Evolutionary conservation across 1,140 invertebrate genomes (phyloP), one percentile per base, ranked within the genome.

Genomic region (Globodera rostochiensis): DNA sequence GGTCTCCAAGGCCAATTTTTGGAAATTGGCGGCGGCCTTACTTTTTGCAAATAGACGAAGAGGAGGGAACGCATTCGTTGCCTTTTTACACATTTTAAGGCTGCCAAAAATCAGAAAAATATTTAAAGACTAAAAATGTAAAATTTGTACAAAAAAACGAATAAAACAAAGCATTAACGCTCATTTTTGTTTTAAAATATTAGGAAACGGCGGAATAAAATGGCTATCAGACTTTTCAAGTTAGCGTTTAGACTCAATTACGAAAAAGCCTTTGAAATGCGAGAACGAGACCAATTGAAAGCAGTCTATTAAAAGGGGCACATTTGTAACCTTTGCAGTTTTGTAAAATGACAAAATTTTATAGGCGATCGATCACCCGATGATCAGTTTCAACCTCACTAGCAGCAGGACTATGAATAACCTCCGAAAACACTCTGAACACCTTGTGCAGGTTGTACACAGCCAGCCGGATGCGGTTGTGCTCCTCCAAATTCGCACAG

Each of bases 381-480:
- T 1, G 36, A 36, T 36, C 36, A 36, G 36, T 36, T 36, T 36
- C 36, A 36, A 36, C 36, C 36, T 36, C 36, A 36, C 2, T 3
- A 3, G 36, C 36, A 36, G 2, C 50, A 53, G 50, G 11, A 53
- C 50, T 13, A 53, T 69, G 19, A 8, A 1, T 5, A 7, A 69
- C n/a, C n/a, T 4, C 8, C 7, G 19, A 69, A 69, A 7, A 71
- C 21, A 15, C n/a, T 45, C 36, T 71, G 67, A 21, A 8, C 69
- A 71, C 69, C 69, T 71, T 71, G 8, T 71, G 69, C 36, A 71
- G 13, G n/a, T 71, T 71, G 69, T 71, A 71, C 11, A 71, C 69
- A 6, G 69, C 69, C 69, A 71, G n/a, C n/a, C 46, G 25, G 46
- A 71, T 71, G 21, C 69, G 69, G n/a, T 71, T 47, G 69, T 71